These are phyloP conservation scores for Pseudochirops corinnae DNA, from an alignment of 2,797 vertebrate species.

Conservation along the genomic window DNA sequence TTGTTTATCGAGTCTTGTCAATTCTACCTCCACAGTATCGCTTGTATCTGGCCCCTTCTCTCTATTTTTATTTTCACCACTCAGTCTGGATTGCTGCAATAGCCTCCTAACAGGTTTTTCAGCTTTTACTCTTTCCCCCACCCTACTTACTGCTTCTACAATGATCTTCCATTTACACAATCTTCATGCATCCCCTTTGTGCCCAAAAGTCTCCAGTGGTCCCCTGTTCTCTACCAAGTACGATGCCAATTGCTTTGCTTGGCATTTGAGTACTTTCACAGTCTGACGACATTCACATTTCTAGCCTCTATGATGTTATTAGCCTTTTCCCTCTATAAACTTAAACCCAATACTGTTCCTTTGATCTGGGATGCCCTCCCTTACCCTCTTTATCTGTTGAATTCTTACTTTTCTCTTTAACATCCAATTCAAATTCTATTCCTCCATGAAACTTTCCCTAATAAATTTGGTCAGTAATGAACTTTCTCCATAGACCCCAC, in stretches of 20 bases:
- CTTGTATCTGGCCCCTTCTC: not conserved
- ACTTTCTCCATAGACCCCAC: not conserved
- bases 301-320: not conserved
- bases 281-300: not conserved
- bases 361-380: not conserved
- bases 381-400: not conserved
- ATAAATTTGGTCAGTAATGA: not conserved
- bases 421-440: not conserved
- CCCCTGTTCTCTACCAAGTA: not conserved
- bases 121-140: not conserved
- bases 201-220: too few relatives aligned
- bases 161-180: not conserved
- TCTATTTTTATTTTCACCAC: not conserved
- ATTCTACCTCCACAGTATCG: too few relatives aligned
- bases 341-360: not conserved
- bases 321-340: not conserved
- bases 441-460: not conserved
- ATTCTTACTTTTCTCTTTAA: not conserved
- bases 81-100: not conserved
- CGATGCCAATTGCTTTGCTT: not conserved
- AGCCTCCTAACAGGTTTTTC: not conserved
- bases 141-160: not conserved
- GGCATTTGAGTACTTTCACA: not conserved
- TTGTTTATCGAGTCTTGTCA: too few relatives aligned
- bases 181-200: not conserved